A percentile compares a stretch with the other conserved stretches of the same genome.
phyloP scores from a whole-genome alignment of 2,888 invertebrate species.

The Altica lythri region DNA sequence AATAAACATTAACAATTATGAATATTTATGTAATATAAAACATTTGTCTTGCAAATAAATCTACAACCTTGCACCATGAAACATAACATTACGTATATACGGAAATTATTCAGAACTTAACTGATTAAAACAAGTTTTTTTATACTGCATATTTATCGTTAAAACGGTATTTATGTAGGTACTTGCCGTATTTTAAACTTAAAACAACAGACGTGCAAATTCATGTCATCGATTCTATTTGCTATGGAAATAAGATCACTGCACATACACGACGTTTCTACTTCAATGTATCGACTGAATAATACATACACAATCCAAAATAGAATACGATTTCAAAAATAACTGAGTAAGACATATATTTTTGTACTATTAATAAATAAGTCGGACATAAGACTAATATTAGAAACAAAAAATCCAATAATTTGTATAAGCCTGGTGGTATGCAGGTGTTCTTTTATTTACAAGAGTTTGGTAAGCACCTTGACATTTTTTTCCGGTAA shows the following conservation, averaged over 20 bases:
- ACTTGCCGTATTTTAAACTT: constrained; percentile 50
- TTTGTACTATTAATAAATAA: constrained; percentile 32
- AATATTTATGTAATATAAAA: too few species aligned
- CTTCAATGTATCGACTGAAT: constrained; percentile 40
- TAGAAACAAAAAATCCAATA: constrained; percentile 5
- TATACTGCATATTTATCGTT: constrained; percentile 4
- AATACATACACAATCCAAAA: constrained; percentile 39
- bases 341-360: constrained; percentile 31
- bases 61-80: constrained; percentile 8
- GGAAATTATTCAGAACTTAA: not conserved
- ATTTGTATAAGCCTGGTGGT: constrained; percentile 1
- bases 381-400: constrained; percentile 12
- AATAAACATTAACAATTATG: too few species aligned
- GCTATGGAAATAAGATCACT: not conserved
- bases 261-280: constrained; percentile 22
- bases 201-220: constrained; percentile 45
- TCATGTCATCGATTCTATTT: constrained; percentile 27
- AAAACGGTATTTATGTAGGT: not conserved
- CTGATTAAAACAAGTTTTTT: constrained; percentile 10
- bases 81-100: constrained; percentile 1
- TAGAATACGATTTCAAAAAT: constrained; percentile 41
- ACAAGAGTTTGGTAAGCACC: too few species aligned
- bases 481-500: too few species aligned
- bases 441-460: constrained; percentile 9
- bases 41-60: too few species aligned